Base-by-base conservation (phyloP, 2,797 vertebrate species). In the Pangasius sanitwongsei region DNA sequence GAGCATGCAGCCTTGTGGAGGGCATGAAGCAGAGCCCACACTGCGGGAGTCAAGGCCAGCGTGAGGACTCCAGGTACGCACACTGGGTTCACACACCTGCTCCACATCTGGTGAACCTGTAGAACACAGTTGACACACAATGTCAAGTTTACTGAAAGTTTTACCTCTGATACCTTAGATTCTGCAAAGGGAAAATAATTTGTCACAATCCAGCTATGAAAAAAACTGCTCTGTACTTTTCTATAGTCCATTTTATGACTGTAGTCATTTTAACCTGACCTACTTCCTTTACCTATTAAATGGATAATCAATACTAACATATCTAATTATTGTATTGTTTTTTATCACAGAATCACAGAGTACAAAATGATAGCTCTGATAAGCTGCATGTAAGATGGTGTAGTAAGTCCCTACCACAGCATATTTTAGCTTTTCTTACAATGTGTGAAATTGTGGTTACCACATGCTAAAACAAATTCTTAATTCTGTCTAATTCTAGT, bases 61-160 rank as follows among this genome's bases (percentile, higher is more conserved):
- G 82, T 98, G 98, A 86, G 99, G 99, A 82, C 98, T 99, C 99
- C 99, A 99, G 0, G 99, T 99, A 81, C 96, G 97, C 41, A 99
- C 98, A 0, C 98, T 99, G 90, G 98, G 97, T 92, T 99, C 98
- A 90, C 99, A 99, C 16, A 97, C 97, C 92, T 99, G 98, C 92
- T 99, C 99, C 72, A 99, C 99, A 0, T 99, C 99, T 78, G 99
- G 98, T 89, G 98, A 97, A 57, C 99, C 99, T 97, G 87, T 85
- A 90, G 25, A 53, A 55, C 12, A 77, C 18, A 86, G 65, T 63
- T n/a, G 1, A 16, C 41, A 50, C 44, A 50, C 44, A 31, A 6
- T 28, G 5, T 82, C 80, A 61, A 61, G 41, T 59, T 61, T 61
- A 82, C 12, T 61, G 11, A 41, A 82, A 28, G n/a, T 6, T 28